Conservation (phyloP, 2,113 vertebrate genomes). For the Pitta sordida region DNA sequence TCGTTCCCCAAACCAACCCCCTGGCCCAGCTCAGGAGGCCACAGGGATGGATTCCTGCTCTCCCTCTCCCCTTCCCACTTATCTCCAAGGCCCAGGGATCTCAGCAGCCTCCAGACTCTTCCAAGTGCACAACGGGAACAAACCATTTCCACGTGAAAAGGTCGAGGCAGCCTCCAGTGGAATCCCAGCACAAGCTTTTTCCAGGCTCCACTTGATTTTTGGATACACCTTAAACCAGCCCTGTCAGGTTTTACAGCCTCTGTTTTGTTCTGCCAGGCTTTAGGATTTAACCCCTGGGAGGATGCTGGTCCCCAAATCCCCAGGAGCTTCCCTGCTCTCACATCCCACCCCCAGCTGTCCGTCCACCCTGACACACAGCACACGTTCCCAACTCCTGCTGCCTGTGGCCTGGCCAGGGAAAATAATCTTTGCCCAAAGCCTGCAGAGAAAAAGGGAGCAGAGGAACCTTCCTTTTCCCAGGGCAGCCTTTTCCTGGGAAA, state of each 20-base stretch:
- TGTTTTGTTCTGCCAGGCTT: neutral
- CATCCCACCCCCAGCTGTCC: neutral
- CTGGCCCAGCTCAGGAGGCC: neutral
- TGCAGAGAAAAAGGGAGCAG: neutral
- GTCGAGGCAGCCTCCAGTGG: neutral
- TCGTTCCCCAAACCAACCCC: neutral
- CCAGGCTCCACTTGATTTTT: neutral
- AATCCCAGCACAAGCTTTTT: neutral
- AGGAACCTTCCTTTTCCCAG: neutral
- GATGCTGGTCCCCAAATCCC: accelerated
- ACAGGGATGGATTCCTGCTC: neutral
- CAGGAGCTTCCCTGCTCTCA: neutral
- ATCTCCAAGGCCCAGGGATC: neutral
- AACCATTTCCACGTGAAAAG: neutral
- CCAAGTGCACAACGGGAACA: too few relatives aligned
- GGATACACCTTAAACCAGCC: neutral
- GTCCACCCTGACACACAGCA: accelerated
- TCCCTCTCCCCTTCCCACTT: neutral
- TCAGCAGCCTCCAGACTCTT: neutral
- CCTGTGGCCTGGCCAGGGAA: accelerated
- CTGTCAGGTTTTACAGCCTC: neutral
- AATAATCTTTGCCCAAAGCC: neutral
- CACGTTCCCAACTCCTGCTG: accelerated
- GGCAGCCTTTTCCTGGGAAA: neutral
- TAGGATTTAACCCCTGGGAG: accelerated